Percentiles rank a stretch among this genome's conserved stretches.
phyloP scores from a whole-genome alignment of 2,888 invertebrate genomes.

The Acrocyrtus sp. region DNA sequence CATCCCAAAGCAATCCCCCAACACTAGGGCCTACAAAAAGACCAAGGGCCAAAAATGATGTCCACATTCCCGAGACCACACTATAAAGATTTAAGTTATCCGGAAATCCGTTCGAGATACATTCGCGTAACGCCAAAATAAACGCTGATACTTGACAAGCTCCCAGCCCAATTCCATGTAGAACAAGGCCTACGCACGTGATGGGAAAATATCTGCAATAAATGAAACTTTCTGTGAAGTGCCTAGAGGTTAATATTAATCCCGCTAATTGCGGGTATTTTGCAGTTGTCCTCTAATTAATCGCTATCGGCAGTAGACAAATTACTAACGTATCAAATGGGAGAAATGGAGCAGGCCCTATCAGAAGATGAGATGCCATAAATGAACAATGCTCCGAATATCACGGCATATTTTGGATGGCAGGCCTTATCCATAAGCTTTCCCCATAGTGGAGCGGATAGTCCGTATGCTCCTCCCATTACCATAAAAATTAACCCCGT shows the following conservation, averaged over 20 bases:
- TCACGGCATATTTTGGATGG: slow-evolving; percentile 76
- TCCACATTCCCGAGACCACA: slow-evolving; percentile 89
- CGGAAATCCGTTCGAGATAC: slow-evolving; percentile 80
- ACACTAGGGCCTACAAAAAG: slow-evolving; percentile 85
- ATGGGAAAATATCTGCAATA: slow-evolving; percentile 74
- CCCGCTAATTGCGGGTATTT: too few species aligned
- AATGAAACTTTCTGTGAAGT: too few species aligned
- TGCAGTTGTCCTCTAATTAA: too few species aligned
- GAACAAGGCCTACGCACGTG: slow-evolving; percentile 76
- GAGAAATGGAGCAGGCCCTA: slow-evolving; percentile 85
- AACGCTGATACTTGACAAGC: slow-evolving; percentile 88
- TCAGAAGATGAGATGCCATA: slow-evolving; percentile 75
- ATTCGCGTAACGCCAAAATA: slow-evolving; percentile 82
- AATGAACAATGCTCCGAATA: slow-evolving; percentile 76
- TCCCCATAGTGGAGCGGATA: slow-evolving; percentile 83
- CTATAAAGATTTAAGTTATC: slow-evolving; percentile 90
- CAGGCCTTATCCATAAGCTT: slow-evolving; percentile 79
- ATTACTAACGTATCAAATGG: slow-evolving; percentile 73
- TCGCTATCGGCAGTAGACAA: too few species aligned
- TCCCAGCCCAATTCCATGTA: slow-evolving; percentile 87
- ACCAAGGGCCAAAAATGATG: slow-evolving; percentile 88
- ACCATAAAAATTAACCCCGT: slow-evolving; percentile 48
- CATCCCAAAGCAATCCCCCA: slow-evolving; percentile 79
- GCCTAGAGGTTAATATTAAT: neutral
- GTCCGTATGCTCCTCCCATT: slow-evolving; percentile 82